phyloP scores from a whole-genome alignment of 2,797 vertebrate species.

The Knipowitschia caucasica region DNA sequence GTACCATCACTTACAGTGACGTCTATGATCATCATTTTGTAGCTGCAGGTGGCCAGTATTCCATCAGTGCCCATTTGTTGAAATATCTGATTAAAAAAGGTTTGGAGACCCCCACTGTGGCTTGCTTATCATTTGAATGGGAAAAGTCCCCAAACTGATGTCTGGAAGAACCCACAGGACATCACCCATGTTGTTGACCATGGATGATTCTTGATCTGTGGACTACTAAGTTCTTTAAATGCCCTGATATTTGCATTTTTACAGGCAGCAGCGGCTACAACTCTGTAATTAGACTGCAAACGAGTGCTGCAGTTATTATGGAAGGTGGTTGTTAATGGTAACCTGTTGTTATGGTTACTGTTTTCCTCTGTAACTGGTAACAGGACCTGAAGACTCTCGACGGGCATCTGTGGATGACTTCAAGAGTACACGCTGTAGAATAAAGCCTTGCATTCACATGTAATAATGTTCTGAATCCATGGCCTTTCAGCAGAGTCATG shows the following conservation, averaged over 20 bases:
- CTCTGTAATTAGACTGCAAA: conserved; percentile 69
- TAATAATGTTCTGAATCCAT: neutral
- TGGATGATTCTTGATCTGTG: no score
- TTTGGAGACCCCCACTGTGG: no score
- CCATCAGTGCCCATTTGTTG: no score
- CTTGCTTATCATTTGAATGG: no score
- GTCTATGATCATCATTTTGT: no score
- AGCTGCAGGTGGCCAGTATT: no score
- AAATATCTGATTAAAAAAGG: no score
- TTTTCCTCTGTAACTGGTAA: conserved; percentile 59
- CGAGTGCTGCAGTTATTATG: conserved; percentile 58
- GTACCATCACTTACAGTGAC: no score
- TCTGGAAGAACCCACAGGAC: no score
- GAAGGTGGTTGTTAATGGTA: conserved; percentile 74
- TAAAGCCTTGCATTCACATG: neutral
- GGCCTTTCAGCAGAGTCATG: neutral
- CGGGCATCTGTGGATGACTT: neutral
- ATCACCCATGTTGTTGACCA: no score
- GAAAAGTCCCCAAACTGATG: no score
- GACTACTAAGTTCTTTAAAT: neutral
- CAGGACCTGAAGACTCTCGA: conserved; percentile 46
- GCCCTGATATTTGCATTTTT: conserved; percentile 23
- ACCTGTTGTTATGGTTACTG: conserved; percentile 80
- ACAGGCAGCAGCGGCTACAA: conserved; percentile 42
- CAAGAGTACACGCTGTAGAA: neutral